Evolutionary conservation across 2,888 invertebrate genomes (phyloP).

Genomic region (Doris montereyensis): DNA sequence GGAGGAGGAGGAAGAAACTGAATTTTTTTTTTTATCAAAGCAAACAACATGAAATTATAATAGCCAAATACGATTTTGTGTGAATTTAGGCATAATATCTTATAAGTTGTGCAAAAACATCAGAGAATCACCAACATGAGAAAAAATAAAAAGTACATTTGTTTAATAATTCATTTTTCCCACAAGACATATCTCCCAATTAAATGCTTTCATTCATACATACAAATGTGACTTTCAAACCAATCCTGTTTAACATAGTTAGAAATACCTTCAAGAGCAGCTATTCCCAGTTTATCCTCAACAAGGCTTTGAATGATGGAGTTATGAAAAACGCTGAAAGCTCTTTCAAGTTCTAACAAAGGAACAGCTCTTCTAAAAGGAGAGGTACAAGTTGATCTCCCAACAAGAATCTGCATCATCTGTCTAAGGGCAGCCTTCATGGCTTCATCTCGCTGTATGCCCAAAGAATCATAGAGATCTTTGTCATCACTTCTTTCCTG

Average conservation of each 20-base stretch:
- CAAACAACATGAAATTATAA: too few relatives aligned
- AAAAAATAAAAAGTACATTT: too few relatives aligned
- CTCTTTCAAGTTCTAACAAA: conserved; percentile 70
- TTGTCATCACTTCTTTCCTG: conserved; percentile 51
- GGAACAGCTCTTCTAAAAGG: conserved; percentile 66
- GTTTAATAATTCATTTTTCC: too few relatives aligned
- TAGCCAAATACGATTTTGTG: too few relatives aligned
- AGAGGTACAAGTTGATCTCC: conserved; percentile 64
- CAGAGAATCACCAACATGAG: too few relatives aligned
- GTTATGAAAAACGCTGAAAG: conserved; percentile 67
- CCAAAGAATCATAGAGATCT: conserved; percentile 56
- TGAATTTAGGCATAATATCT: too few relatives aligned
- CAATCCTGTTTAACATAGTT: too few relatives aligned
- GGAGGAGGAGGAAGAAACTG: background rate
- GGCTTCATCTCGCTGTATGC: conserved; percentile 58
- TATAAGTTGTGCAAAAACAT: too few relatives aligned
- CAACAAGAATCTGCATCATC: conserved; percentile 69
- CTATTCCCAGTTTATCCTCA: conserved; percentile 70
- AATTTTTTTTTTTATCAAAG: too few relatives aligned
- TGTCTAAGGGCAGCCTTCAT: conserved; percentile 59
- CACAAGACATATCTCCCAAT: too few relatives aligned
- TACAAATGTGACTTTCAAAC: too few relatives aligned
- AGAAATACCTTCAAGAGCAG: conserved; percentile 65
- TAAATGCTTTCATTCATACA: too few relatives aligned
- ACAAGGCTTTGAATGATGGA: conserved; percentile 69